These are phyloP conservation scores for Onthophagus sagittarius DNA, from an alignment of 2,888 invertebrate genomes.

Conservation along the genomic window DNA sequence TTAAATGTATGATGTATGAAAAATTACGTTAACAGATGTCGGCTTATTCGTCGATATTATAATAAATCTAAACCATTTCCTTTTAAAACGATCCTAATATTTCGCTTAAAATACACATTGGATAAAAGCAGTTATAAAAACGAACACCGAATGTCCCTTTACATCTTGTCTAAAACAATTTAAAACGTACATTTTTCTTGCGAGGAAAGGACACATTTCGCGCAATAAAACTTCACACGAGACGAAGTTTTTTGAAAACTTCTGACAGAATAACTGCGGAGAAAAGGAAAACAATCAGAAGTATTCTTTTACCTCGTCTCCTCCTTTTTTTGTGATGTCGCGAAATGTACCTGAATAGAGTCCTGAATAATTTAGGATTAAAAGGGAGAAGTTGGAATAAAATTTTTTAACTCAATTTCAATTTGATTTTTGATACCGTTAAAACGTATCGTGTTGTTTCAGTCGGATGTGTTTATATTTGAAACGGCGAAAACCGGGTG, in stretches of 20 bases:
- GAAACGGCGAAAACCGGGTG: not conserved
- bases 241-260: not conserved
- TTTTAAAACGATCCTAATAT: too few species aligned
- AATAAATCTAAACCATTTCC: too few species aligned
- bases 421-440: not conserved
- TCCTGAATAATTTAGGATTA: not conserved
- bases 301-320: not conserved
- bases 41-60: too few species aligned
- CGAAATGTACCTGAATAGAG: not conserved
- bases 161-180: not conserved
- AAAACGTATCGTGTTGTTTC: not conserved
- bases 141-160: too few species aligned
- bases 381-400: not conserved
- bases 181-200: not conserved
- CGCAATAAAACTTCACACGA: not conserved
- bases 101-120: too few species aligned
- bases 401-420: not conserved
- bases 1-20: too few species aligned
- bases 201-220: not conserved
- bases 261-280: not conserved
- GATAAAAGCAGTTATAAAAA: too few species aligned
- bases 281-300: not conserved
- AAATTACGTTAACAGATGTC: too few species aligned
- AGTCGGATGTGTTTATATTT: not conserved
- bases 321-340: not conserved